These are phyloP conservation scores for Arctia plantaginis DNA, from an alignment of 2,888 invertebrate species.

Conservation along the genomic window DNA sequence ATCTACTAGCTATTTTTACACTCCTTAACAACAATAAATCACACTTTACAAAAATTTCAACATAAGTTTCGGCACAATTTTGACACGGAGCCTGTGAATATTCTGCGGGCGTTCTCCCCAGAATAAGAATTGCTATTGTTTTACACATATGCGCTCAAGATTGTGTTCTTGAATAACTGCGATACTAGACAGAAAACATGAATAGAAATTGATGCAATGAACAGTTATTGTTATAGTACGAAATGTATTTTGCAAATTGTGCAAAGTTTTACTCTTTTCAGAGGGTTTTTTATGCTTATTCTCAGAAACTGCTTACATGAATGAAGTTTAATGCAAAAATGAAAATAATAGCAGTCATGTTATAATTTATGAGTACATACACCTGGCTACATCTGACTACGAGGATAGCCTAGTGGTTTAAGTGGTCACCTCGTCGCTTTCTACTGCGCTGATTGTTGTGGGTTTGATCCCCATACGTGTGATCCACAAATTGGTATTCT, in stretches of 20 bases:
- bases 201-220: constrained; percentile 26
- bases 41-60: constrained; percentile 56
- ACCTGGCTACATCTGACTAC: too few relatives aligned
- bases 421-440: too few relatives aligned
- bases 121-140: constrained; percentile 32
- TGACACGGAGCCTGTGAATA: constrained; percentile 25
- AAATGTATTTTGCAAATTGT: constrained; percentile 15
- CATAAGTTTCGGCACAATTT: constrained; percentile 45
- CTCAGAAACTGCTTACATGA: not conserved
- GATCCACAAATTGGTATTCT: too few relatives aligned
- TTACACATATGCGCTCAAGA: constrained; percentile 25
- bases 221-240: constrained; percentile 10
- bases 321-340: not conserved
- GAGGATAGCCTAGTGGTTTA: too few relatives aligned
- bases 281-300: not conserved
- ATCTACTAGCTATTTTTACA: constrained; percentile 20
- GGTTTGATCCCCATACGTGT: too few relatives aligned
- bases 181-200: constrained; percentile 17
- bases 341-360: not conserved
- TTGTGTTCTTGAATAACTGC: constrained; percentile 25
- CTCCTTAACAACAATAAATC: constrained; percentile 49
- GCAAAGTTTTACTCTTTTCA: not conserved
- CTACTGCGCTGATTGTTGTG: too few relatives aligned
- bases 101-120: constrained; percentile 13
- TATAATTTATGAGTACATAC: too few relatives aligned